These are phyloP conservation scores for Vicugna pacos DNA, from an alignment of 2,113 vertebrate species.

Conservation along the genomic window DNA sequence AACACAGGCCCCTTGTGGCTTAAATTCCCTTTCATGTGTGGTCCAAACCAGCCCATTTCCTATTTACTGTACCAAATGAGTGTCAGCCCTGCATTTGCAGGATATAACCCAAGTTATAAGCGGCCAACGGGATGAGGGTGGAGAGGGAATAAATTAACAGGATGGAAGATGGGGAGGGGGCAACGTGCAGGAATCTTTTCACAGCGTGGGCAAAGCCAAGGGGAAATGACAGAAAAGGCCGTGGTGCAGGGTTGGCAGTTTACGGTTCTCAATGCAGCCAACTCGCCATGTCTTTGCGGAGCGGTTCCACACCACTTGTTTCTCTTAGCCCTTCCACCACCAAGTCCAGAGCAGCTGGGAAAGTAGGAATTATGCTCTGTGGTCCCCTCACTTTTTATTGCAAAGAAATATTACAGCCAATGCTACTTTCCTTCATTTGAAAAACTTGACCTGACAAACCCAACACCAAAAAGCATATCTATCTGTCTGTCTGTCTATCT, in stretches of 20 bases:
- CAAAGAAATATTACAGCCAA: background rate
- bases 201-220: background rate
- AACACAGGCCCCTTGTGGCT: background rate
- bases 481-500: background rate
- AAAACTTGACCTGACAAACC: slow-evolving; percentile 44
- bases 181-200: background rate
- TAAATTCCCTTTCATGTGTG: background rate
- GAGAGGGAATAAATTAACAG: background rate
- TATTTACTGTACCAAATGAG: background rate
- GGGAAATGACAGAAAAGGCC: background rate
- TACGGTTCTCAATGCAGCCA: background rate
- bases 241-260: background rate
- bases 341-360: background rate
- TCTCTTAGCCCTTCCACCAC: background rate
- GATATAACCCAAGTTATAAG: background rate
- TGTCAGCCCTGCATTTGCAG: background rate
- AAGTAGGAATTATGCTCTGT: background rate
- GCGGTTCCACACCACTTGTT: background rate
- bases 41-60: background rate
- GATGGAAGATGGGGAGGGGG: background rate
- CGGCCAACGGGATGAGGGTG: too few species aligned
- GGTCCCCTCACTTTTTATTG: background rate
- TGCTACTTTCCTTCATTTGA: slow-evolving; percentile 4
- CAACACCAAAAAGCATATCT: background rate
- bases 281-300: background rate